Percentiles rank a stretch among this genome's conserved stretches.
These are phyloP conservation scores for Gambelia wislizenii DNA, from an alignment of 2,797 vertebrate species.

Conservation along the genomic window DNA sequence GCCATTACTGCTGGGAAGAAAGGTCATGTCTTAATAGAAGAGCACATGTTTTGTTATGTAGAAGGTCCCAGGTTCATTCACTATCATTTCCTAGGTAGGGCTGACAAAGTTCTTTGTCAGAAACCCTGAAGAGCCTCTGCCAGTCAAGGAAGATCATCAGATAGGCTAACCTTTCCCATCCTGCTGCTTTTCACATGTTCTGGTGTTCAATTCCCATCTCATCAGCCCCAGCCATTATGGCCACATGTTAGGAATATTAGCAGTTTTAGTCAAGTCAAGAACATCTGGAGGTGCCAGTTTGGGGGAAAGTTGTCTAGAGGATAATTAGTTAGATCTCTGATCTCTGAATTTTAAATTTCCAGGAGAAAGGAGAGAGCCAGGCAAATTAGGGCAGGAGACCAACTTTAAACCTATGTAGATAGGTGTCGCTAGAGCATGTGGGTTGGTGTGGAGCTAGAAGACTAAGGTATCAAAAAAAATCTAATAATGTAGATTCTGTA, in stretches of 20 bases:
- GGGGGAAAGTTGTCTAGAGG: neutral
- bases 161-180: neutral
- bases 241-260: neutral
- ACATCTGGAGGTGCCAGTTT: neutral
- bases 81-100: neutral
- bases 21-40: neutral
- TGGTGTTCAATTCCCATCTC: neutral
- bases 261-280: neutral
- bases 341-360: neutral
- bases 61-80: neutral
- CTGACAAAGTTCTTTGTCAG: neutral
- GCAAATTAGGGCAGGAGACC: neutral
- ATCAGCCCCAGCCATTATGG: neutral
- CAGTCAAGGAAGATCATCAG: neutral
- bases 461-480: neutral
- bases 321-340: neutral
- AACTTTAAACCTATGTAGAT: neutral
- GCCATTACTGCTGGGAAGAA: neutral
- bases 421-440: neutral
- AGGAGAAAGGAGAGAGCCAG: neutral
- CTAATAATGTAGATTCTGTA: neutral
- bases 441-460: neutral
- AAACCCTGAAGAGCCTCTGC: neutral
- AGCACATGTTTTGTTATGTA: neutral
- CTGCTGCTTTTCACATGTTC: neutral